These are phyloP conservation scores for Vannuccia rotundouncinata DNA, from an alignment of 2,888 invertebrate species.

Conservation along the genomic window DNA sequence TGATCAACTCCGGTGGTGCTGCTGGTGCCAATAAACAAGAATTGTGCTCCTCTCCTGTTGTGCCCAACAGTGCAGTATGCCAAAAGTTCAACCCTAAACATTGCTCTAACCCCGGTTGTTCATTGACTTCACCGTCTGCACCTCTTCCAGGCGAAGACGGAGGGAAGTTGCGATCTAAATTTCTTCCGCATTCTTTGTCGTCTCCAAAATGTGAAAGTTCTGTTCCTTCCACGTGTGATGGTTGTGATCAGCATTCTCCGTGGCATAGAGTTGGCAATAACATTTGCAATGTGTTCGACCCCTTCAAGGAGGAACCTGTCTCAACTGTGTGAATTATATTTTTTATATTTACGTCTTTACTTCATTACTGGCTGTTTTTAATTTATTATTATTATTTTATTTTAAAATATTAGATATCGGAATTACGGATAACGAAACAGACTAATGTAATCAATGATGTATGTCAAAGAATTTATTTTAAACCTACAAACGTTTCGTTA, in stretches of 20 bases:
- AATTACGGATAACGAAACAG: too few relatives aligned
- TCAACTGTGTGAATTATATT: not conserved
- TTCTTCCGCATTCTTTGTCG: not conserved
- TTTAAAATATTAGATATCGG: too few relatives aligned
- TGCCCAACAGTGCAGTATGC: not conserved
- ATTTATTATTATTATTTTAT: too few relatives aligned
- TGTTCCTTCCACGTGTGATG: not conserved
- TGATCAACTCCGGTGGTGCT: not conserved
- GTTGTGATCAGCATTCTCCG: not conserved
- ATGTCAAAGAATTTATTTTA: too few relatives aligned
- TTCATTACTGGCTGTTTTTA: too few relatives aligned
- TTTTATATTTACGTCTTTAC: too few relatives aligned
- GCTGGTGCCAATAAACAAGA: not conserved
- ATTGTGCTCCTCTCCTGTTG: not conserved
- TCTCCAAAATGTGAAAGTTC: not conserved
- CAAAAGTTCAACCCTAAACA: not conserved
- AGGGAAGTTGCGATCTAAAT: not conserved
- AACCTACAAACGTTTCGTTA: too few relatives aligned
- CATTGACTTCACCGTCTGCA: not conserved
- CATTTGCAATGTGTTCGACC: not conserved
- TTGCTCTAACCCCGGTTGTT: not conserved
- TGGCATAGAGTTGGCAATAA: slow-evolving; percentile 1
- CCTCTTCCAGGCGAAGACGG: not conserved
- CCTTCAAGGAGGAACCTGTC: not conserved
- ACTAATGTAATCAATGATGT: too few relatives aligned